These are phyloP conservation scores for Eupithecia tripunctaria DNA, from an alignment of 2,888 invertebrate genomes.

Conservation along the genomic window DNA sequence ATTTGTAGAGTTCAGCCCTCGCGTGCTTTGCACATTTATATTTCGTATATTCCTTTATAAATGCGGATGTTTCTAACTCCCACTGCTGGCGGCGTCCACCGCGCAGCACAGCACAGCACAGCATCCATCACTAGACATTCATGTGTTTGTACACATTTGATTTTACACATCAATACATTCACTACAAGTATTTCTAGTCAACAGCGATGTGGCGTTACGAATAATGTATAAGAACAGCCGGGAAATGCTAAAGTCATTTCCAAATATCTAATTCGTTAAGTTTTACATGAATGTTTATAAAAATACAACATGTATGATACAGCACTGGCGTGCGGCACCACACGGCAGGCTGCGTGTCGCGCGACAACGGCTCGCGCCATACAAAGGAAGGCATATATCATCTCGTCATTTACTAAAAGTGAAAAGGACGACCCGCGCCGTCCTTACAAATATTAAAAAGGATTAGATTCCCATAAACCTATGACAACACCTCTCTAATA, in stretches of 20 bases:
- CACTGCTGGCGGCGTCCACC: background rate
- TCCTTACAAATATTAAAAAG: conserved; percentile 31
- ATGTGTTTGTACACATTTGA: conserved; percentile 20
- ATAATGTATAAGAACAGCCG: conserved; percentile 27
- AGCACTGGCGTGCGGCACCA: conserved; percentile 10
- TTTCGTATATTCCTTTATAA: conserved; percentile 36
- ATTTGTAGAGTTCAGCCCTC: conserved; percentile 1
- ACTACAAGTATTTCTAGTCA: background rate
- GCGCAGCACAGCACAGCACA: conserved; percentile 4
- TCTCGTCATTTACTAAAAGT: conserved; percentile 36
- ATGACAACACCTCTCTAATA: conserved; percentile 43
- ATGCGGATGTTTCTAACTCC: conserved; percentile 35
- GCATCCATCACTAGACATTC: conserved; percentile 25
- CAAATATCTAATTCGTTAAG: conserved; percentile 46
- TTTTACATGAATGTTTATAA: conserved; percentile 43
- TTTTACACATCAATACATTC: conserved; percentile 16
- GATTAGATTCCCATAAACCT: conserved; percentile 25
- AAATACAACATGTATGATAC: conserved; percentile 37
- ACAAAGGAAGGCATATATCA: conserved; percentile 24
- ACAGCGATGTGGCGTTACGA: conserved; percentile 23
- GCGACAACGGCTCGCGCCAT: conserved; percentile 32
- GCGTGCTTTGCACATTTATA: conserved; percentile 27
- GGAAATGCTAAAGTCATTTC: conserved; percentile 42
- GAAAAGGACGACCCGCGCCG: conserved; percentile 30
- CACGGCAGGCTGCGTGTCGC: conserved; percentile 10